Percentiles rank a stretch among this genome's conserved stretches.
phyloP scores from a whole-genome alignment of 2,113 vertebrate species.

The Columba janthina region DNA sequence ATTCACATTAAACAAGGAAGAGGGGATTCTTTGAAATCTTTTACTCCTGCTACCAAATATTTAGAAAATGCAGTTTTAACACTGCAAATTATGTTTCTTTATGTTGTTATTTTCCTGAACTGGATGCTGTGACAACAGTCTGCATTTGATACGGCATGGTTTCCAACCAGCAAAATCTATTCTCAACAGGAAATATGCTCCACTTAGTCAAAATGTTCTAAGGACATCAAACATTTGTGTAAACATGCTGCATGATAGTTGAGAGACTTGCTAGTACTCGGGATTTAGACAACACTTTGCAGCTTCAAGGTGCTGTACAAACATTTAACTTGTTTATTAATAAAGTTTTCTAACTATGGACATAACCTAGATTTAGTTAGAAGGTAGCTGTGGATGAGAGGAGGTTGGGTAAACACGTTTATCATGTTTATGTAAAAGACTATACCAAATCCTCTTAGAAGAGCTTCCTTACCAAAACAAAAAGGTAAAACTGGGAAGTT shows the following conservation, averaged over 20 bases:
- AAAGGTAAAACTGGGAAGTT: background rate
- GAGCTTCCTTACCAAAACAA: background rate
- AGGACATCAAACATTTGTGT: constrained; percentile 23
- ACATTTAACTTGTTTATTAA: constrained; percentile 62
- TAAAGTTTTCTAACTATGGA: constrained; percentile 47
- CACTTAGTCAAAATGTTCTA: constrained; percentile 23
- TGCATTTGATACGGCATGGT: background rate
- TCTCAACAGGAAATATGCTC: constrained; percentile 35
- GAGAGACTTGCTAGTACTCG: background rate
- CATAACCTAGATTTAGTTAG: constrained; percentile 54
- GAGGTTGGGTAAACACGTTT: background rate
- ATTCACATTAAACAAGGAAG: background rate
- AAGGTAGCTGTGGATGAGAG: background rate
- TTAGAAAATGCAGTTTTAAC: constrained; percentile 25
- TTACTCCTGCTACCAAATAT: background rate
- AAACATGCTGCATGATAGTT: constrained; percentile 16
- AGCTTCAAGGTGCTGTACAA: constrained; percentile 57
- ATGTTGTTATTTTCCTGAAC: background rate
- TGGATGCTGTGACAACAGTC: background rate
- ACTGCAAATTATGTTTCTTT: constrained; percentile 13
- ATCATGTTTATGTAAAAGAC: background rate
- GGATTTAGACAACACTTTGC: constrained; percentile 35
- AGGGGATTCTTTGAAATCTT: background rate
- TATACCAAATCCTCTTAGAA: background rate
- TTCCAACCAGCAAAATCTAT: constrained; percentile 34